Conservation (phyloP, 30 jellyfish, hydroid and myxozoan species). For the Clytia hemisphaerica region DNA sequence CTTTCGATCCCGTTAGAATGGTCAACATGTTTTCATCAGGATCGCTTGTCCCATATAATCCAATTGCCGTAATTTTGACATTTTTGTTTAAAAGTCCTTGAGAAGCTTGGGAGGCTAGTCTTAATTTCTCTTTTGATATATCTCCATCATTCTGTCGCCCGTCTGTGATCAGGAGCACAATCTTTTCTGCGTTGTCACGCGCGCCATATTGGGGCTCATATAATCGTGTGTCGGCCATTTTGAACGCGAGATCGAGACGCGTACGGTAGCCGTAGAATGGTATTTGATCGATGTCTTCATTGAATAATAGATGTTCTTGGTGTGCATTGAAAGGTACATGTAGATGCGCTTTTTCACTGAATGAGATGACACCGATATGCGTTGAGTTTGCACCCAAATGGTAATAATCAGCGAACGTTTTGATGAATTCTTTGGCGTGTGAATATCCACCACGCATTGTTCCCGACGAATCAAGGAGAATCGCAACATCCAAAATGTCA, state of each 20-base stretch:
- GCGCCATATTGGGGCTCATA: constrained; percentile 3
- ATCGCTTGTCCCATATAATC: neutral
- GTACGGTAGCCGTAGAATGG: constrained; percentile 4
- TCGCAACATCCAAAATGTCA: neutral
- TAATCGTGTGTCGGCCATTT: constrained; percentile 7
- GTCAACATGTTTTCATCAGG: neutral
- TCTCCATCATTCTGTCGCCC: neutral
- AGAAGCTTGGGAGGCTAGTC: neutral
- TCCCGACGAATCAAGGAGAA: constrained; percentile 4
- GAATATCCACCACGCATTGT: constrained; percentile 11
- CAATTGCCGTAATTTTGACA: constrained; percentile 4
- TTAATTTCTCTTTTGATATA: neutral
- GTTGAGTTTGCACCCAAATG: neutral
- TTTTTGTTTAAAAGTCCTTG: neutral
- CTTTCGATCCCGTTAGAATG: neutral
- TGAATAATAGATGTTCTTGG: neutral
- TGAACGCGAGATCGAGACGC: constrained; percentile 14
- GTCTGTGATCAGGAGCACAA: constrained; percentile 9
- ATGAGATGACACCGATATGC: neutral
- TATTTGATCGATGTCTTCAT: neutral
- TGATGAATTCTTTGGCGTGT: neutral
- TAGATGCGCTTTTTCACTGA: constrained; percentile 8
- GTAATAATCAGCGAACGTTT: neutral
- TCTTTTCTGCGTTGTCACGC: neutral
- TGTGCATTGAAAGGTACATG: neutral